phyloP scores from a whole-genome alignment of 2,113 vertebrate genomes.

The Protomyctophum bolini region DNA sequence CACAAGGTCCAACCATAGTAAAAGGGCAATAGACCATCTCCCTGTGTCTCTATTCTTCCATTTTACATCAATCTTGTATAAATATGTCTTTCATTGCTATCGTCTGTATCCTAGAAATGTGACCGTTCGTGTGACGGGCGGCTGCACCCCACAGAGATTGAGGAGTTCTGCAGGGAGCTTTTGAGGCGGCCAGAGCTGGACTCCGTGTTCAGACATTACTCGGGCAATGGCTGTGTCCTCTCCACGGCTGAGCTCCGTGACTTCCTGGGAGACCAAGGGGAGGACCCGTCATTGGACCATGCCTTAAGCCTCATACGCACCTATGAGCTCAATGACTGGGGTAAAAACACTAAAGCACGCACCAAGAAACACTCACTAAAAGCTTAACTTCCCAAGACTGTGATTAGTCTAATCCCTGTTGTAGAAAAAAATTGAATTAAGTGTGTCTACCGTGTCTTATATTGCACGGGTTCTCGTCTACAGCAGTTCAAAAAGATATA shows the following conservation, averaged over 20 bases:
- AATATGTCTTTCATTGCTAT: not conserved
- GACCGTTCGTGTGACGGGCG: constrained; percentile 84
- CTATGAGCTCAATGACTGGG: constrained; percentile 90
- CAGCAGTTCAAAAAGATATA: not conserved
- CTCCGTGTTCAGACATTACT: constrained; percentile 85
- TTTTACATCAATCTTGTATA: not conserved
- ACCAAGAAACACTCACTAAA: constrained; percentile 14
- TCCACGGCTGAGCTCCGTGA: constrained; percentile 86
- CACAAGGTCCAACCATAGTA: not conserved
- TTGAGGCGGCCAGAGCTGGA: constrained; percentile 91
- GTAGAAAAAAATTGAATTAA: not conserved
- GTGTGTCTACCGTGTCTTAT: not conserved
- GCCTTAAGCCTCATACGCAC: constrained; percentile 81
- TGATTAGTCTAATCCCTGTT: not conserved
- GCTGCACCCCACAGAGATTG: constrained; percentile 89
- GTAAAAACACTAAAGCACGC: constrained; percentile 61
- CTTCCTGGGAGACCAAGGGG: constrained; percentile 91
- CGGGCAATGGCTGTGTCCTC: constrained; percentile 84
- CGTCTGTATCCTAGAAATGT: constrained; percentile 80
- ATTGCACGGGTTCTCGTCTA: not conserved
- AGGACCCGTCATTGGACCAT: constrained; percentile 79
- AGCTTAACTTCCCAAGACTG: constrained; percentile 7
- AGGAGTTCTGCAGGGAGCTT: constrained; percentile 90
- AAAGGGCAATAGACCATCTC: no score
- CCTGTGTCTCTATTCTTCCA: not conserved